Conservation (phyloP, 35 echinoderm and acorn worm genomes). For the Heliocidaris tuberculata region DNA sequence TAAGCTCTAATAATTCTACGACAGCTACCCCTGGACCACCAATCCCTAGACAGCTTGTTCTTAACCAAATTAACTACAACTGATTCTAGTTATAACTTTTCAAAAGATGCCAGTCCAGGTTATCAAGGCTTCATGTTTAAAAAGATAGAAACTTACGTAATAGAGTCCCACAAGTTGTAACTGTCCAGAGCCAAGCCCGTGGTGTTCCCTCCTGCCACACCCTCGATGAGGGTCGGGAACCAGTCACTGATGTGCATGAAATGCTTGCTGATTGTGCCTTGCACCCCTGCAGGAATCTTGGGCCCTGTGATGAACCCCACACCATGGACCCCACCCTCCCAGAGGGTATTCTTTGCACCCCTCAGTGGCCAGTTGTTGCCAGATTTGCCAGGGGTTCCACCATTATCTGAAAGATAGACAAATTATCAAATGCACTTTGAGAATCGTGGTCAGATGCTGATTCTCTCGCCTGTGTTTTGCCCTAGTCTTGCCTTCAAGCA, state of each 20-base stretch:
- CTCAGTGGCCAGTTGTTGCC: conserved; percentile 73
- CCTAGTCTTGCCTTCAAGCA: too few species aligned
- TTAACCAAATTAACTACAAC: too few species aligned
- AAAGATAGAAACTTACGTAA: conserved; percentile 47
- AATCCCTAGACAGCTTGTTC: too few species aligned
- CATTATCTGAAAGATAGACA: conserved; percentile 46
- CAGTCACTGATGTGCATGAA: conserved; percentile 73
- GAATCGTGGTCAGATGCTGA: too few species aligned
- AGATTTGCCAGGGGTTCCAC: not conserved
- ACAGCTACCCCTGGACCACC: too few species aligned
- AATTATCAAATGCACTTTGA: not conserved
- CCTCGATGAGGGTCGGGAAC: conserved; percentile 71
- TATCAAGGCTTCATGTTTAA: too few species aligned
- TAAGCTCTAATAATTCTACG: too few species aligned
- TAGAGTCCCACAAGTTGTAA: conserved; percentile 59
- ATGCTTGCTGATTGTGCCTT: conserved; percentile 52
- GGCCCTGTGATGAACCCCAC: conserved; percentile 58
- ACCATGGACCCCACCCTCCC: conserved; percentile 69
- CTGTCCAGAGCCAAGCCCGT: conserved; percentile 57
- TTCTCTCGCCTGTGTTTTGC: too few species aligned
- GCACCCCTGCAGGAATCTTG: conserved; percentile 41
- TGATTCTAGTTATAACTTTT: too few species aligned
- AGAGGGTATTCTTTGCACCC: conserved; percentile 56
- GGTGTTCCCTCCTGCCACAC: conserved; percentile 53
- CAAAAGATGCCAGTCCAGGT: too few species aligned